Evolutionary conservation across 1,140 invertebrate species (phyloP), one percentile per base, ranked within the genome.

Genomic region (Forficula auricularia): DNA sequence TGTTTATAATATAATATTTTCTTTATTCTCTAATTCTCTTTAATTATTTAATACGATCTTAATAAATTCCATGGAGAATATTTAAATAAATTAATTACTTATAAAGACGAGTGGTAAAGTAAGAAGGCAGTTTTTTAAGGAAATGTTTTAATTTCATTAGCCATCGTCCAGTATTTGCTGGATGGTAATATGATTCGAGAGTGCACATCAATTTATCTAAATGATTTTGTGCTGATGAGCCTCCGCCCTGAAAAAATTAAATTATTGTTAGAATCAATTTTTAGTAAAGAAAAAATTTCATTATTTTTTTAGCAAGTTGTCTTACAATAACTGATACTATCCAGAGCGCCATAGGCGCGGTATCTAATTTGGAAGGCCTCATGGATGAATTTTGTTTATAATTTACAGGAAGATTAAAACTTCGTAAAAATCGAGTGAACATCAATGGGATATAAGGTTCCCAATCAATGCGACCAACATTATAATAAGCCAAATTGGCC

Each of bases 381-480:
- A 43, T 45, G 35, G 60, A 50, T 42, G 58, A 55, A 3, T 65
- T 60, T 50, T 70, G 57, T 53, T 78, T 83, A 49, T 81, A 82
- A 27, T 68, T 67, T 9, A 91, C 82, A 10, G 85, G 83, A 14
- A 92, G 63, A 54, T 81, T 77, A 37, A 91, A 72, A 38, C 71
- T 73, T 38, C 77, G 67, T 32, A 87, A 57, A 50, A 94, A 75
- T 49, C 78, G 70, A 3, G 76, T 77, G 55, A 88, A 92, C 64
- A 95, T 83, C 44, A 77, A 63, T 1, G 83, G 75, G 22, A 87
- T 67, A 54, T 86, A 70, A 0, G 81, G 80, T 44, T 77, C 73
- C 87, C 88, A 96, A 52, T 95, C 76, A 41, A 95, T 77, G 32
- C 78, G 76, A 1, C 89, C 88, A 44, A 87, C 76, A 57, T 81